Percentiles rank a stretch among this genome's conserved stretches.
Evolutionary conservation across 2,888 invertebrate species (phyloP).

Genomic region (Hyposoter didymator): DNA sequence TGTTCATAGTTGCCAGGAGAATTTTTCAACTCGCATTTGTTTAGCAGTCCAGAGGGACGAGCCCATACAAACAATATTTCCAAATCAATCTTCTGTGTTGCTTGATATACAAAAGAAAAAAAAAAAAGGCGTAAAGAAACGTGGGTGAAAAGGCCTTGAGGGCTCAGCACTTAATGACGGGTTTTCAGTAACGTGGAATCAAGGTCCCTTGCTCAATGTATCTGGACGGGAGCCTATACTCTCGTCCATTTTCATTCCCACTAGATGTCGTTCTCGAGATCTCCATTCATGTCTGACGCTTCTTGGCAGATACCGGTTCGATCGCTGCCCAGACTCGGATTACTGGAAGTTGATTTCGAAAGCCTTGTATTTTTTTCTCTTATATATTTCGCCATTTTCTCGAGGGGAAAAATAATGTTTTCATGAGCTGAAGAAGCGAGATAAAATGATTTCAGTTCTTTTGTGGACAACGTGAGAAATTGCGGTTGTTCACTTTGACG

Average conservation of each 20-base stretch:
- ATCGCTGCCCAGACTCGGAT: background rate
- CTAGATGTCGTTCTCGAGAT: constrained; percentile 26
- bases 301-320: constrained; percentile 38
- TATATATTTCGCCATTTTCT: constrained; percentile 21
- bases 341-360: constrained; percentile 36
- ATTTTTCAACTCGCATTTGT: background rate
- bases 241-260: constrained; percentile 6
- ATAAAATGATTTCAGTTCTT: background rate
- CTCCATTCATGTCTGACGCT: constrained; percentile 41
- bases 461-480: constrained; percentile 40
- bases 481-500: background rate
- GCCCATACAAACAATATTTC: background rate
- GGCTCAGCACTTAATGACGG: constrained; percentile 43
- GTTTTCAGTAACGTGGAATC: constrained; percentile 58
- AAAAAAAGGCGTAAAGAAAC: constrained; percentile 5
- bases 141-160: constrained; percentile 55
- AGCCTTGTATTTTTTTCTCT: background rate
- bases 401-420: constrained; percentile 15
- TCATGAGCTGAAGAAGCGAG: background rate
- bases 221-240: constrained; percentile 14
- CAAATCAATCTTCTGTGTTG: background rate
- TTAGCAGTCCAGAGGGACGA: background rate
- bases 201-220: constrained; percentile 46
- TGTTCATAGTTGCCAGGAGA: background rate
- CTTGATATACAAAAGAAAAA: background rate